phyloP scores from a whole-genome alignment of 2,113 vertebrate species.

The Mus musculus region DNA sequence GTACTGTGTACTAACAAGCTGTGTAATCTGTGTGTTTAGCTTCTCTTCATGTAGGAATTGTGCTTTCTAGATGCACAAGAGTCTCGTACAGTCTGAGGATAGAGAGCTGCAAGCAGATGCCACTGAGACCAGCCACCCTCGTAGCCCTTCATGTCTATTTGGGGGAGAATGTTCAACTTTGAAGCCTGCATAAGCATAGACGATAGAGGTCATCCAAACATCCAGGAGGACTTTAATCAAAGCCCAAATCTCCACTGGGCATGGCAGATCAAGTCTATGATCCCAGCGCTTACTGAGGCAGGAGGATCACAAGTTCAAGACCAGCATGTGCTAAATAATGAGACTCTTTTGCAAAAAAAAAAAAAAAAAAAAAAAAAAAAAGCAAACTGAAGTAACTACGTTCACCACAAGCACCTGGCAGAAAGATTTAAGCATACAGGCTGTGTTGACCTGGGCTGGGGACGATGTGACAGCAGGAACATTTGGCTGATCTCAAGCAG shows the following conservation, averaged over 20 bases:
- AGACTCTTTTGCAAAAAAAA: not conserved
- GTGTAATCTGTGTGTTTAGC: not conserved
- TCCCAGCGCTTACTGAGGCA: not conserved
- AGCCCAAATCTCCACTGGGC: not conserved
- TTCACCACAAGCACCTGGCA: not conserved
- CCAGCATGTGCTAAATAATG: not conserved
- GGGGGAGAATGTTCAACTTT: not conserved
- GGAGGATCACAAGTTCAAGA: not conserved
- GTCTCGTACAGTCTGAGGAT: not conserved
- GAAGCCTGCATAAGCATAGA: not conserved
- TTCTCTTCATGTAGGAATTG: constrained; percentile 18
- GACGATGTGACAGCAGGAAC: not conserved
- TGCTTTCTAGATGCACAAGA: not conserved
- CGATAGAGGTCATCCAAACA: not conserved
- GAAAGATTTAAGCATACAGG: not conserved
- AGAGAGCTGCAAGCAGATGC: not conserved
- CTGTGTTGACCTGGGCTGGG: not conserved
- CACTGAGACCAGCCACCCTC: not conserved
- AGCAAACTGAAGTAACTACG: not conserved
- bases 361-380: not conserved
- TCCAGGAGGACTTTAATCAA: not conserved
- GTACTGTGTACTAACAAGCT: not conserved
- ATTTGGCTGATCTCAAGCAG: not conserved
- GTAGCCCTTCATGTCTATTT: not conserved
- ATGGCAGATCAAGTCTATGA: not conserved